Base-by-base conservation (phyloP, 2,888 invertebrate genomes). In the Machimus atricapillus region DNA sequence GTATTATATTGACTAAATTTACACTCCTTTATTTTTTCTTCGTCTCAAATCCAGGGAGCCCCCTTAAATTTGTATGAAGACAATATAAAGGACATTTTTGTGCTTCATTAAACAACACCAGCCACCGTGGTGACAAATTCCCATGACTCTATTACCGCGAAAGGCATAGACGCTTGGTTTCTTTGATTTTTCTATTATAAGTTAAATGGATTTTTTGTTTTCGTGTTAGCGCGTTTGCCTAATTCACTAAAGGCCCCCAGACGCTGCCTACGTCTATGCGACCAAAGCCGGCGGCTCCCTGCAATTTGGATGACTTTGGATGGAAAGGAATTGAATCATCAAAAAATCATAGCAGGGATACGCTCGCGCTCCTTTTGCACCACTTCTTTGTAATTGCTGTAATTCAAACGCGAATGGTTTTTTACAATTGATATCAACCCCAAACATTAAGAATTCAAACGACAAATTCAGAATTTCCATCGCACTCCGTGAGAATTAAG, bases 111-210 rank as follows among this genome's bases (percentile, higher is more conserved):
- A 66, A 66, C 66, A 27, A 27, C 27, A 66, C 27, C 19, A 66
- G 66, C n/a, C 46, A 3, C 23, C 40, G 19, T 16, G 77, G 40
- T 40, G 77, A 77, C 77, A 40, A 37, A 79, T 86, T 87, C 85
- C 85, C 86, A 87, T 87, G 86, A 77, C 37, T 81, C n/a, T 56
- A 58, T 73, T 46, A 77, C 40, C 14, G 43, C 40, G 34, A 46
- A 73, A 77, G 19, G 77, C 77, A 66, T 66, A 23, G 77, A 4
- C 77, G 77, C 77, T 6, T 37, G 40, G 37, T n/a, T 37, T 7
- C 77, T 37, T 40, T 77, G 77, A 40, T 12, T 40, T 77, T 19
- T 34, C 40, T 77, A 40, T 77, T 77, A 40, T 40, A 77, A 77
- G 77, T n/a, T 40, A 77, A 40, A 37, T 40, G 77, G n/a, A 27